Percentiles rank a stretch among this genome's conserved stretches.
Evolutionary conservation across 2,113 vertebrate genomes (phyloP).

Genomic region (Coptodon bakossiorum): DNA sequence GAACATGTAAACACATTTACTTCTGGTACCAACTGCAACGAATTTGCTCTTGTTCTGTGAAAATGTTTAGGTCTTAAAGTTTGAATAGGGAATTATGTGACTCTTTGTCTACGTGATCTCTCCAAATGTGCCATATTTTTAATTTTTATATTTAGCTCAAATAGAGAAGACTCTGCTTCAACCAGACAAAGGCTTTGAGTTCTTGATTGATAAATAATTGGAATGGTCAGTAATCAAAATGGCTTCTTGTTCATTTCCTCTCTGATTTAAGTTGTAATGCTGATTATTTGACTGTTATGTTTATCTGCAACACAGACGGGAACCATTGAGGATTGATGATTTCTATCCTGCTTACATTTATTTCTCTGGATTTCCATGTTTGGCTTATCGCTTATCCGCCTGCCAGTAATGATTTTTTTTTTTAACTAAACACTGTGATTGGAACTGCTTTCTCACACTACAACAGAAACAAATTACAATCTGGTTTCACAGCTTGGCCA

Average conservation of each 20-base stretch:
- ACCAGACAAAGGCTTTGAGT: not conserved
- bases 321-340: not conserved
- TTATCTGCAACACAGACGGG: not conserved
- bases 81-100: not conserved
- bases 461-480: not conserved
- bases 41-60: not conserved
- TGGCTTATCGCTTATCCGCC: not conserved
- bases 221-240: not conserved
- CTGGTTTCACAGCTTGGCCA: not conserved
- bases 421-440: not conserved
- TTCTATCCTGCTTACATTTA: not conserved
- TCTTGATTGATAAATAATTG: not conserved
- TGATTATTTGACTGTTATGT: not conserved
- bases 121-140: not conserved
- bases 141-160: not conserved
- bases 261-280: not conserved
- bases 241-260: not conserved
- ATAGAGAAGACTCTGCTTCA: not conserved
- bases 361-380: not conserved
- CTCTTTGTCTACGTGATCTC: not conserved
- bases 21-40: accelerated
- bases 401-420: not conserved
- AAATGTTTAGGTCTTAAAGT: not conserved
- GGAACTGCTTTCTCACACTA: not conserved
- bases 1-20: accelerated